A percentile compares a stretch with the other conserved stretches of the same genome.
phyloP scores from a whole-genome alignment of 2,888 invertebrate species.

The Eledona agricola region DNA sequence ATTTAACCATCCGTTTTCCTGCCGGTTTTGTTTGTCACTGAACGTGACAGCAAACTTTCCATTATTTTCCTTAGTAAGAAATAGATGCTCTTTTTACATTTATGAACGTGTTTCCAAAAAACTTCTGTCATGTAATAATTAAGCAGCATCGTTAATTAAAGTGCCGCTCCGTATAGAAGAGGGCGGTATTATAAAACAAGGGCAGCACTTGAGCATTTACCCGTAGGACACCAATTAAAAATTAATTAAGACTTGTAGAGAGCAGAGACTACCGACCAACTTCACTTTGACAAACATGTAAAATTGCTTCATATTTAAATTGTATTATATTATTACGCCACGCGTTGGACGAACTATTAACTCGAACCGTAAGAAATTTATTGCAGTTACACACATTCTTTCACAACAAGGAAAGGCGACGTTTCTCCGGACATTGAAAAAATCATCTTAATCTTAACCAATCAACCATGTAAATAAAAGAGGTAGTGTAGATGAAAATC shows the following conservation, averaged over 20 bases:
- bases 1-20: no score
- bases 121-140: slow-evolving; percentile 35
- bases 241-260: slow-evolving; percentile 38
- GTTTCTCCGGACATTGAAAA: no score
- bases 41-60: no score
- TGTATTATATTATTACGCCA: slow-evolving; percentile 3
- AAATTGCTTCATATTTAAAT: slow-evolving; percentile 27
- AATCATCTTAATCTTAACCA: slow-evolving; percentile 12
- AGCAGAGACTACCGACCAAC: slow-evolving; percentile 17
- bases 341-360: no score
- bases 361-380: slow-evolving; percentile 12
- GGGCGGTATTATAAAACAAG: slow-evolving; percentile 36
- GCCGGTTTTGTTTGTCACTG: no score
- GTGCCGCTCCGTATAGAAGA: slow-evolving; percentile 34
- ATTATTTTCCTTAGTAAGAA: slow-evolving; percentile 16
- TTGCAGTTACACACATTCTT: slow-evolving; percentile 1
- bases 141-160: slow-evolving; percentile 39
- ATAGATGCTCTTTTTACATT: slow-evolving; percentile 24
- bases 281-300: slow-evolving; percentile 29
- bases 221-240: slow-evolving; percentile 40
- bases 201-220: slow-evolving; percentile 37
- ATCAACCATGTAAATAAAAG: slow-evolving; percentile 33
- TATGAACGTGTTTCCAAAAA: slow-evolving; percentile 32
- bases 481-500: slow-evolving; percentile 32
- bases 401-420: no score